Evolutionary conservation across 2,797 vertebrate species (phyloP).

Genomic region (Poecilia wingei): DNA sequence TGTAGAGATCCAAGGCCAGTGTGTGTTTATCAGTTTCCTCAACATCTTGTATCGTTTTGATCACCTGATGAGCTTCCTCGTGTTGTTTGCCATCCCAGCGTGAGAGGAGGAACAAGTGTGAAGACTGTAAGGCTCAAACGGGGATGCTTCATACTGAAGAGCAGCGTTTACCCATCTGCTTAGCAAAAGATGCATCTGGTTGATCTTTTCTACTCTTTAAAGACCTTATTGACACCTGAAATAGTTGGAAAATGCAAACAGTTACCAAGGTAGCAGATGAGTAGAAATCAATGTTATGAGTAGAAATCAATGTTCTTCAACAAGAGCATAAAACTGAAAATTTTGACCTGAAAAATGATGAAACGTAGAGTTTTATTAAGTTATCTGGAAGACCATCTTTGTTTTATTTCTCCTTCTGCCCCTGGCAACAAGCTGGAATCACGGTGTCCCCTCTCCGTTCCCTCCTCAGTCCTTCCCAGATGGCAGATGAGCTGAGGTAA

Average conservation of each 20-base stretch:
- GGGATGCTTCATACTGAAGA: neutral
- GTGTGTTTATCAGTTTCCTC: neutral
- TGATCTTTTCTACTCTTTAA: neutral
- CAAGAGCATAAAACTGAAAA: neutral
- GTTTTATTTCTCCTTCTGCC: slow-evolving; percentile 18
- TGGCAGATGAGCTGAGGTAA: slow-evolving; percentile 42
- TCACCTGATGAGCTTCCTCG: neutral
- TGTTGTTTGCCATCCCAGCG: neutral
- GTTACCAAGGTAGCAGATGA: neutral
- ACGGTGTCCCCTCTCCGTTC: slow-evolving; percentile 13
- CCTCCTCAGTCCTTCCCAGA: slow-evolving; percentile 41
- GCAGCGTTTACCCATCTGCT: neutral
- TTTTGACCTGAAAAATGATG: neutral
- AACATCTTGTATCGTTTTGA: neutral
- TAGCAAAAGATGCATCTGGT: neutral
- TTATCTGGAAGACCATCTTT: neutral
- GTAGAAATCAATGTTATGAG: neutral
- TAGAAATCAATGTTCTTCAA: neutral
- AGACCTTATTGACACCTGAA: neutral
- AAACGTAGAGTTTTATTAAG: neutral
- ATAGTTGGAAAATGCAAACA: neutral
- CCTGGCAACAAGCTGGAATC: slow-evolving; percentile 31
- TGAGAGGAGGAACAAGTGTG: neutral
- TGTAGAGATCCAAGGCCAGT: neutral
- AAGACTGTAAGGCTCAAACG: neutral